These are phyloP conservation scores for Trachelus iudaicus DNA, from an alignment of 2,888 invertebrate species.

Conservation along the genomic window DNA sequence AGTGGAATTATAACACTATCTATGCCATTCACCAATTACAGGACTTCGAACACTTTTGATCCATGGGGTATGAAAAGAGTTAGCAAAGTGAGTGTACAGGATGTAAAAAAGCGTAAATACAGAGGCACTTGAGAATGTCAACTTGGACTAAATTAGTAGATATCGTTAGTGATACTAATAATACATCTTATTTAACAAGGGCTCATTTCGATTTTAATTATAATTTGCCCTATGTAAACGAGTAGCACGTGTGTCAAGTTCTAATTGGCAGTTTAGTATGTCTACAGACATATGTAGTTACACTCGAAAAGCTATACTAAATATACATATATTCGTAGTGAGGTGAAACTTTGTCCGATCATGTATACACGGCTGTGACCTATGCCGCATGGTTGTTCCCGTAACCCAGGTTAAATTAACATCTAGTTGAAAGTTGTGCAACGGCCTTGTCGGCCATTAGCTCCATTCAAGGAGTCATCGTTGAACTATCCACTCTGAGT, in stretches of 20 bases:
- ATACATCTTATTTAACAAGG: not conserved
- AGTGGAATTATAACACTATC: not conserved
- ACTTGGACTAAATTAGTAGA: not conserved
- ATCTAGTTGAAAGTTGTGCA: conserved; percentile 1
- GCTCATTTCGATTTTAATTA: not conserved
- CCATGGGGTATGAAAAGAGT: not conserved
- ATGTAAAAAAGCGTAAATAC: not conserved
- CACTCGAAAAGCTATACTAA: not conserved
- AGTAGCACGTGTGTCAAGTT: not conserved
- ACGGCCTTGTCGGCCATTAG: conserved; percentile 8
- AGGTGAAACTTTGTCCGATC: not conserved
- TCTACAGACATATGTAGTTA: not conserved
- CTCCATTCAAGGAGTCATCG: not conserved
- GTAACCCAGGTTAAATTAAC: conserved; percentile 5
- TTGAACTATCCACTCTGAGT: not conserved
- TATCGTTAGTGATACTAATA: not conserved
- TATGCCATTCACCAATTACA: not conserved
- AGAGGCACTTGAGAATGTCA: not conserved
- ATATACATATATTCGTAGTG: not conserved
- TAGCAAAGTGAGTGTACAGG: not conserved
- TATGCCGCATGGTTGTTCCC: not conserved
- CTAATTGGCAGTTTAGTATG: not conserved
- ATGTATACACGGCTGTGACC: not conserved
- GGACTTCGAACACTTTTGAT: not conserved
- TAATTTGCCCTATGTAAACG: not conserved